A percentile compares a stretch with the other conserved stretches of the same genome.
Conservation (phyloP, 2,113 vertebrate genomes). For the Leucopsar rothschildi region DNA sequence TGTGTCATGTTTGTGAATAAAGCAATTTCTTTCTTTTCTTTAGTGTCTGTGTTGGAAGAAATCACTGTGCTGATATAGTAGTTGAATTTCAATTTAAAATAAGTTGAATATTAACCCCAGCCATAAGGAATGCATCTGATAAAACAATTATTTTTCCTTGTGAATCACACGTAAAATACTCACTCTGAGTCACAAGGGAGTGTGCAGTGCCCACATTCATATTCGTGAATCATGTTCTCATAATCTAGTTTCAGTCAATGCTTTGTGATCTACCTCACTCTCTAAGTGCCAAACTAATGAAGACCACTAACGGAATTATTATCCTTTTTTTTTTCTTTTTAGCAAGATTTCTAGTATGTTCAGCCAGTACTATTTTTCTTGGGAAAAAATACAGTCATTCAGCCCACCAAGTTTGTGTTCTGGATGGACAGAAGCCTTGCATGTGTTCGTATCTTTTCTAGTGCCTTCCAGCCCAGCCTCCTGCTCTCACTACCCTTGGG, state of each 20-base stretch:
- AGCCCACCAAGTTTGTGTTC: neutral
- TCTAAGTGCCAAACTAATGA: neutral
- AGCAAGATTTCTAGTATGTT: neutral
- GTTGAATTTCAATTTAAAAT: constrained; percentile 27
- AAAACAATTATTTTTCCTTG: constrained; percentile 31
- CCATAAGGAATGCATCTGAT: constrained; percentile 8
- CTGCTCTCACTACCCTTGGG: neutral
- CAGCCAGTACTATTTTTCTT: neutral
- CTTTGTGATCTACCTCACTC: neutral
- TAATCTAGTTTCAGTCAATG: neutral
- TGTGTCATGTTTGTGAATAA: neutral
- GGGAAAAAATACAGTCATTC: neutral
- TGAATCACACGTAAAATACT: constrained; percentile 38
- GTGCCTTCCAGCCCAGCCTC: neutral
- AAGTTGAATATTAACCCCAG: constrained; percentile 7
- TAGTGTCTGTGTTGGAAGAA: neutral
- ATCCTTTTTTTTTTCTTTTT: neutral
- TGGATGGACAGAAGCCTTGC: neutral
- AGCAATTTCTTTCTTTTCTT: neutral
- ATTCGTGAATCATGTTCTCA: constrained; percentile 21
- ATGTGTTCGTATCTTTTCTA: neutral
- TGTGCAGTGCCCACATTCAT: constrained; percentile 17
- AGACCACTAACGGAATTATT: neutral
- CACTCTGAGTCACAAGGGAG: constrained; percentile 32
- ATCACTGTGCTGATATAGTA: neutral